Evolutionary conservation across 2,113 vertebrate species (phyloP).

Genomic region (Heterochromis multidens): DNA sequence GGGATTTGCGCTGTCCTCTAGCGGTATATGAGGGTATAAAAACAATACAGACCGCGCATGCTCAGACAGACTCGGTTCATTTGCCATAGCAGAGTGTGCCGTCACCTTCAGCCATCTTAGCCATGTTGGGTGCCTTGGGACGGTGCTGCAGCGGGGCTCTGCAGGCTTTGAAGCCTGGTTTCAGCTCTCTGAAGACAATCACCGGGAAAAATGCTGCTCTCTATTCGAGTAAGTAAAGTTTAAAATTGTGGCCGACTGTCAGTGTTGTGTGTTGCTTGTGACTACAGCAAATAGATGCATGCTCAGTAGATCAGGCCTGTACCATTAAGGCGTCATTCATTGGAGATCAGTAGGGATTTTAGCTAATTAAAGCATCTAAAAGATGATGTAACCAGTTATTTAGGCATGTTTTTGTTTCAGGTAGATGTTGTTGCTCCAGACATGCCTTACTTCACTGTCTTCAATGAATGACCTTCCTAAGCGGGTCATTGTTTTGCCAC

Average conservation of each 20-base stretch:
- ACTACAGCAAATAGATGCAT: neutral
- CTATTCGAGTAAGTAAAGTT: slow-evolving; percentile 7
- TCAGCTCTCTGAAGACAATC: slow-evolving; percentile 69
- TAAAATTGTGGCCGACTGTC: neutral
- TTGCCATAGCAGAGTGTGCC: neutral
- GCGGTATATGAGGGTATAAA: neutral
- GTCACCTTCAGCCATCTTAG: slow-evolving; percentile 83
- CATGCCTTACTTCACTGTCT: neutral
- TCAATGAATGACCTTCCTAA: slow-evolving; percentile 10
- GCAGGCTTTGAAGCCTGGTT: slow-evolving; percentile 79
- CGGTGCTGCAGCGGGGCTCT: slow-evolving; percentile 82
- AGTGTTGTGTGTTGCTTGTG: neutral
- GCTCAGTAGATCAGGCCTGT: neutral
- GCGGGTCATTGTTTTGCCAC: neutral
- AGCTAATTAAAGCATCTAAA: neutral
- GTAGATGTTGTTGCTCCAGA: too few species aligned
- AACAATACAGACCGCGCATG: neutral
- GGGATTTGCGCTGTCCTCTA: slow-evolving; percentile 12
- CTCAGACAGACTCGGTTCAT: neutral
- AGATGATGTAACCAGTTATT: neutral
- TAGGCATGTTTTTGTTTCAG: neutral
- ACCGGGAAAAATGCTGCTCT: slow-evolving; percentile 48
- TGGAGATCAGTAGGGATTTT: neutral
- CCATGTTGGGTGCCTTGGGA: slow-evolving; percentile 87
- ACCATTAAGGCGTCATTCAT: neutral